These are phyloP conservation scores for Scaptodrosophila lebanonensis DNA, from an alignment of 1,140 invertebrate species.

Conservation along the genomic window DNA sequence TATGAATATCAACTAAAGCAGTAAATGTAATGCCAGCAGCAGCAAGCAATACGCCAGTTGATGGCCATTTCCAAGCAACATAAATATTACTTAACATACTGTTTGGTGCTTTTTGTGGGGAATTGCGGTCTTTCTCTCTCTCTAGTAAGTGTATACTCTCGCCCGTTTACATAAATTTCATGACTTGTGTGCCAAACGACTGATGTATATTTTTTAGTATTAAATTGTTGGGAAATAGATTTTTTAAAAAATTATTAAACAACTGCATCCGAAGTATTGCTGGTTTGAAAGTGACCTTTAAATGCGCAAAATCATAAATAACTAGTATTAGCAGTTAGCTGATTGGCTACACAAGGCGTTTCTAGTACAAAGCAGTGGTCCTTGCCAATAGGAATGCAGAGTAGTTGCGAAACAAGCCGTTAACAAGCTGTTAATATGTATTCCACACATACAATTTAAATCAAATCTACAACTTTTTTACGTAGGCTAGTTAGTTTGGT, in stretches of 20 bases:
- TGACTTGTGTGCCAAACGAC: constrained; percentile 76
- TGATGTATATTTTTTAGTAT: constrained; percentile 75
- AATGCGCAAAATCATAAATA: too few species aligned
- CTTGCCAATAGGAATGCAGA: background rate
- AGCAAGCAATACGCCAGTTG: background rate
- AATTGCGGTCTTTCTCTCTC: background rate
- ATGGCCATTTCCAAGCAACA: background rate
- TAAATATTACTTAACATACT: background rate
- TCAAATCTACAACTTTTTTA: constrained; percentile 31
- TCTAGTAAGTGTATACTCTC: constrained; percentile 22
- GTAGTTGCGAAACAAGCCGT: background rate
- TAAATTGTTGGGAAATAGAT: constrained; percentile 37
- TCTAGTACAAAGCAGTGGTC: too few species aligned
- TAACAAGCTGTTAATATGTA: background rate
- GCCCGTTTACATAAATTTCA: constrained; percentile 37
- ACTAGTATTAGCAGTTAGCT: too few species aligned
- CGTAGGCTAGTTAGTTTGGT: constrained; percentile 55
- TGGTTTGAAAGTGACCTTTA: too few species aligned
- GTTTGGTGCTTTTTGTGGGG: background rate
- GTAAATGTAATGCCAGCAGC: background rate
- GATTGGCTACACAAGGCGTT: too few species aligned
- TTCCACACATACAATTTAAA: constrained; percentile 40
- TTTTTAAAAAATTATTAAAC: constrained; percentile 9
- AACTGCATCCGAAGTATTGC: constrained; percentile 5
- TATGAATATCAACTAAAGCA: background rate